A percentile compares a stretch with the other conserved stretches of the same genome.
phyloP scores from a whole-genome alignment of 2,113 vertebrate species.

The Gila orcuttii region DNA sequence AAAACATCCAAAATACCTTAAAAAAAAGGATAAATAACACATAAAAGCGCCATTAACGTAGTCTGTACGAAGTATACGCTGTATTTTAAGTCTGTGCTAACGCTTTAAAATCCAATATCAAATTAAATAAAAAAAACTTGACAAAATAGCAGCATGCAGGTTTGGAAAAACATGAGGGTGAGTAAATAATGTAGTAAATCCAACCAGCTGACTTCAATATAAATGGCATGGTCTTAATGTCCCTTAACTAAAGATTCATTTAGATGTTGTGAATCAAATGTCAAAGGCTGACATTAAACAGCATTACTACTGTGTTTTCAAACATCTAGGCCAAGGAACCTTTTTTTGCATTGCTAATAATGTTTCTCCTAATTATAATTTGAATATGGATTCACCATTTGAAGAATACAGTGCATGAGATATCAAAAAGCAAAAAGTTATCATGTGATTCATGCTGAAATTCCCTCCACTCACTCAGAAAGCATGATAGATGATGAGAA shows the following conservation, averaged over 20 bases:
- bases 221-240: not conserved
- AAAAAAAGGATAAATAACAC: too few relatives aligned
- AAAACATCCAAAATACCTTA: too few relatives aligned
- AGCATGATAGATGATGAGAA: not conserved
- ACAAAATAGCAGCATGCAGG: not conserved
- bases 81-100: not conserved
- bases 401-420: not conserved
- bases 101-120: not conserved
- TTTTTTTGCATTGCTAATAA: not conserved
- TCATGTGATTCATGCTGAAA: not conserved
- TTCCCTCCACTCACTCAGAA: not conserved
- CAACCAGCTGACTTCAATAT: not conserved
- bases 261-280: not conserved
- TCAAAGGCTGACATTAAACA: slow-evolving; percentile 25
- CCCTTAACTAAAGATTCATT: not conserved
- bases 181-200: too few relatives aligned
- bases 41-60: too few relatives aligned
- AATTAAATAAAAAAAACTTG: not conserved
- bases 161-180: not conserved
- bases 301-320: slow-evolving; percentile 8
- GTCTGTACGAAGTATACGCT: too few relatives aligned
- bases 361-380: not conserved
- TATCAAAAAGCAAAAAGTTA: not conserved
- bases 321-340: not conserved
- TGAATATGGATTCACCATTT: not conserved